Conservation (phyloP, 2,888 invertebrate species). For the Scotopteryx bipunctaria region DNA sequence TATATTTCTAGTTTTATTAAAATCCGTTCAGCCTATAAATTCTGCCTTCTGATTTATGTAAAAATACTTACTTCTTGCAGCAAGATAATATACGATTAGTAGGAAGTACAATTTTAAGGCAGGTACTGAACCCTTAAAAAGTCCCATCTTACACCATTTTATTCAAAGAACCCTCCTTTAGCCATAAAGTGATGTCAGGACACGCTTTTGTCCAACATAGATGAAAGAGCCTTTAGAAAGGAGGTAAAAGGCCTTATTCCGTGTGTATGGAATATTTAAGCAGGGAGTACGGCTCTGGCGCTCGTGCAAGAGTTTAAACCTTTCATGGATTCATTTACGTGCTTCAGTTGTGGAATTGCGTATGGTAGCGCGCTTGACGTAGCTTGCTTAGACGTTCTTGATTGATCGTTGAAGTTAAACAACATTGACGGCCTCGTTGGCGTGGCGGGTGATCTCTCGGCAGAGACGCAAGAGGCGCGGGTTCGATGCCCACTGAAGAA, state of each 20-base stretch:
- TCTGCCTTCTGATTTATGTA: no score
- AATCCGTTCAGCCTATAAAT: no score
- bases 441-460: no score
- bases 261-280: conserved; percentile 26
- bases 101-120: no score
- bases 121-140: background rate
- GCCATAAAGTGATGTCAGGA: conserved; percentile 18
- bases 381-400: background rate
- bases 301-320: background rate
- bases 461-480: no score
- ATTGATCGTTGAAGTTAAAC: no score
- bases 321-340: background rate
- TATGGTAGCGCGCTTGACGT: background rate
- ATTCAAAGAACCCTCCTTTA: background rate
- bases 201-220: conserved; percentile 27
- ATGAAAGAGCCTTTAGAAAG: conserved; percentile 27
- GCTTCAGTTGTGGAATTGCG: no score
- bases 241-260: conserved; percentile 20
- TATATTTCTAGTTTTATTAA: no score
- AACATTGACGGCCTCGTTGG: no score
- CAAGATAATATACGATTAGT: no score
- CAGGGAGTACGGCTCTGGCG: conserved; percentile 1
- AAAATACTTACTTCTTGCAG: no score
- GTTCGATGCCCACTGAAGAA: no score
- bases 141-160: background rate